Percentiles rank a stretch among this genome's conserved stretches.
phyloP scores from a whole-genome alignment of 2,797 vertebrate genomes.

The Rhinophrynus dorsalis region DNA sequence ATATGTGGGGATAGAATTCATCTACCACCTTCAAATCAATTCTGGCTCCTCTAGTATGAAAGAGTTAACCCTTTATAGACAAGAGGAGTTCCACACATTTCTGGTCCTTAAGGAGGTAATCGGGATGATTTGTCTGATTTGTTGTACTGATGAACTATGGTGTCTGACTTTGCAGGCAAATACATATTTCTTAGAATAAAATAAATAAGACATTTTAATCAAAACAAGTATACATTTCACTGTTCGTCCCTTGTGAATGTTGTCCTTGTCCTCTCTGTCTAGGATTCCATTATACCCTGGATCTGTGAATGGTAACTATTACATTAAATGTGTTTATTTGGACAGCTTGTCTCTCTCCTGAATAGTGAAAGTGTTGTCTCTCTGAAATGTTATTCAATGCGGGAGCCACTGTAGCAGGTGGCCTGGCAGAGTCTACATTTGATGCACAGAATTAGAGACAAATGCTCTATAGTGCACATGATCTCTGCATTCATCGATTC shows the following conservation, averaged over 20 bases:
- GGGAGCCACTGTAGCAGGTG: conserved; percentile 34
- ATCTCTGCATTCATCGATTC: not conserved
- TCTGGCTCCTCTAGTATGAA: no score
- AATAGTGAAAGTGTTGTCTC: conserved; percentile 34
- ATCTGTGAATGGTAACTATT: conserved; percentile 11
- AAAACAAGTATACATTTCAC: not conserved
- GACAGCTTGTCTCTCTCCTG: conserved; percentile 1
- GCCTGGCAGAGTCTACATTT: conserved; percentile 25
- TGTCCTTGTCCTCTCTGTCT: conserved; percentile 12
- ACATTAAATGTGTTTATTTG: conserved; percentile 21
- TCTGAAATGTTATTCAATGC: conserved; percentile 34
- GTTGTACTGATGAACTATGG: no score
- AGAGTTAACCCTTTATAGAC: no score
- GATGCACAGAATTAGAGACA: conserved; percentile 26
- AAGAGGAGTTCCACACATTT: no score
- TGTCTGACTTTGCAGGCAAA: no score
- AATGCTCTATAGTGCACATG: conserved; percentile 11
- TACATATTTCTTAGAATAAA: no score
- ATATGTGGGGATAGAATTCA: no score
- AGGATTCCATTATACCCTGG: conserved; percentile 14
- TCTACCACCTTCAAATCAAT: no score
- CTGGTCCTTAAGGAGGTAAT: no score
- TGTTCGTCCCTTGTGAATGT: not conserved
- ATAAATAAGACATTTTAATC: not conserved
- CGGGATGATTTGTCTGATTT: no score